Base-by-base conservation (phyloP, 2,888 invertebrate species). In the Epistrophella euchroma region DNA sequence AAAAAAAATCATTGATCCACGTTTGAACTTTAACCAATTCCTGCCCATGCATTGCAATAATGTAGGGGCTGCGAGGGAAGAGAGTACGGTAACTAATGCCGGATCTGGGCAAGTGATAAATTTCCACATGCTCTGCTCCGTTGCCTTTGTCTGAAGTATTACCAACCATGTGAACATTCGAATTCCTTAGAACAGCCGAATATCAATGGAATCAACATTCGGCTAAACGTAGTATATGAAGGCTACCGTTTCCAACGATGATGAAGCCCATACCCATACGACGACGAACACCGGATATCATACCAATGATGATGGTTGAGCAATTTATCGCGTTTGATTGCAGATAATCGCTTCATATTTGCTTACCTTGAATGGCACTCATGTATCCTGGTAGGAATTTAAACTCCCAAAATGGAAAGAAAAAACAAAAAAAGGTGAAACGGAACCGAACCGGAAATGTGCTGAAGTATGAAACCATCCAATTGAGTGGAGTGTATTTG, bases 271-370 rank as follows among this genome's bases (percentile, higher is more conserved):
- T 43, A 64, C 52, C 28, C 74, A 43, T 32, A 32, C 9, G 9
- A 5, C 37, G 13, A 35, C 35, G 5, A 50, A 28, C 22, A 70
- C 56, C 72, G 76, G 76, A 72, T 80, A 80, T 83, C 73, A 62
- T 78, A 55, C 37, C 62, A 25, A 74, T 73, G 78, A 62, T 83
- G 77, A 74, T 78, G 77, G 62, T 70, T 83, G 78, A 62, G 58
- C 60, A 83, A 74, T 76, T 72, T 68, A 68, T 80, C 84, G 72
- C 75, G 68, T 76, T 80, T 85, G 84, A 85, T 85, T 85, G 79
- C 75, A 76, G 79, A 85, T 85, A 80, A 85, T 80, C 85, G 85
- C 62, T 76, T 73, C 76, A 85, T 85, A 80, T 85, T 85, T 85
- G 76, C 85, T 81, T 80, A 73, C 80, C 80, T 81, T 70, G 52